Evolutionary conservation across 2,797 vertebrate species (phyloP), one percentile per base, ranked within the genome.

Genomic region (Tolypeutes matacus): DNA sequence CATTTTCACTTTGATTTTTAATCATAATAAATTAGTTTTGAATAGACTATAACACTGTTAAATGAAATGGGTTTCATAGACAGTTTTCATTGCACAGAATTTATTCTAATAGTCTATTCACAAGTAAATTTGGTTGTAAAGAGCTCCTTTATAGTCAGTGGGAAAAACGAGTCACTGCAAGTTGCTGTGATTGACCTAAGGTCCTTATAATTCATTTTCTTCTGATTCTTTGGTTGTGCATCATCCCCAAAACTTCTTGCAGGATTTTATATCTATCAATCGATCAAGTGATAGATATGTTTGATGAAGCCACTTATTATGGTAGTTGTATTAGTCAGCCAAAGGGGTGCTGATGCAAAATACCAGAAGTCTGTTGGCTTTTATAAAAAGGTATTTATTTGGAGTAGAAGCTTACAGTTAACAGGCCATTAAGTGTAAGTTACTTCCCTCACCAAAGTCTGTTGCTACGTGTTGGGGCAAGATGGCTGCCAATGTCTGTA

Each of bases 1-100:
- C 51, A 70, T 31, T 86, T 69, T 87, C 58, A 39, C 15, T 88
- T 81, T 84, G 8, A 85, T 81, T 83, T 92, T 86, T 75, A 39
- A 51, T 94, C 69, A 81, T 36, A 82, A 78, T 72, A 78, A 67
- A 46, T 75, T 76, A 17, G 5, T 72, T 87, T 78, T 94, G 39
- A 86, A 62, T 73, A 36, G 75, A 83, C 69, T 7, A 17, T 7
- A 76, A 36, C 1, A 39, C 15, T 93, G 1, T 65, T 15, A 70
- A 75, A 7, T 53, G 8, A 60, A 93, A 62, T n/a, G 12, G 15
- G 27, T 87, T 83, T 76, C 34, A 60, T 34, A 13, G n/a, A 70
- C 10, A 67, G 10, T 49, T 87, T 75, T 73, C 46, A 69, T 42
- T 51, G 14, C 60, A 42, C 17, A 2, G 58, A 36, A 49, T 78